A percentile compares a stretch with the other conserved stretches of the same genome.
Conservation (phyloP, 1,140 invertebrate species). For the Prorops nasuta region DNA sequence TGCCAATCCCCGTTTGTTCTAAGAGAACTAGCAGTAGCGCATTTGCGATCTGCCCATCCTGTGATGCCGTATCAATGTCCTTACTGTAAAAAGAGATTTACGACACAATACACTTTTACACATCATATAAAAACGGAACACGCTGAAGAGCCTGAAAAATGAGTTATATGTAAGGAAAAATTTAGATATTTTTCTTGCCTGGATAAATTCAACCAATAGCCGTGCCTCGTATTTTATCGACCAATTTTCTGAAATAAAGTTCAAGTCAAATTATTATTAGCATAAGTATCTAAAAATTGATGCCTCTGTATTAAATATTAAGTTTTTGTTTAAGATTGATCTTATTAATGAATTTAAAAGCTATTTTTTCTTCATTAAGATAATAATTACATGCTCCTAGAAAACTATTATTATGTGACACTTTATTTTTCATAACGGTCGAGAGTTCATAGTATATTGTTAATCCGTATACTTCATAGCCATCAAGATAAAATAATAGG, state of each 20-base stretch:
- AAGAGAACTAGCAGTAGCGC: slow-evolving; percentile 41
- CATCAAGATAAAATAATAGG: too few relatives aligned
- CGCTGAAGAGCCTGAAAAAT: too few relatives aligned
- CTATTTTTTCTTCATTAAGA: neutral
- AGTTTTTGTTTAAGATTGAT: neutral
- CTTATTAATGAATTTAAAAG: neutral
- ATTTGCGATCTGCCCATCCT: slow-evolving; percentile 44
- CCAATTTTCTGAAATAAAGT: neutral
- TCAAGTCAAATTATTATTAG: neutral
- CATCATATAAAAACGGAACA: neutral
- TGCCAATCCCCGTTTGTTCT: slow-evolving; percentile 43
- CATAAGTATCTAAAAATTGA: too few relatives aligned
- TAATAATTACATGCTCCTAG: neutral
- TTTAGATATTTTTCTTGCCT: too few relatives aligned
- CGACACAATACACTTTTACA: slow-evolving; percentile 31
- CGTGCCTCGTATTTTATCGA: too few relatives aligned
- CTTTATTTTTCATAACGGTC: neutral
- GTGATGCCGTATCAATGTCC: slow-evolving; percentile 45
- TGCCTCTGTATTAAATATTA: neutral
- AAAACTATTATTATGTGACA: neutral
- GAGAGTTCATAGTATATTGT: too few relatives aligned
- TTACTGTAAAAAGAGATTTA: slow-evolving; percentile 45
- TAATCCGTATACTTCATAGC: too few relatives aligned
- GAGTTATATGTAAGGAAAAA: too few relatives aligned
- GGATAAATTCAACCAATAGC: too few relatives aligned